These are phyloP conservation scores for Sarcophilus harrisii DNA, from an alignment of 2,797 vertebrate genomes.

Conservation along the genomic window DNA sequence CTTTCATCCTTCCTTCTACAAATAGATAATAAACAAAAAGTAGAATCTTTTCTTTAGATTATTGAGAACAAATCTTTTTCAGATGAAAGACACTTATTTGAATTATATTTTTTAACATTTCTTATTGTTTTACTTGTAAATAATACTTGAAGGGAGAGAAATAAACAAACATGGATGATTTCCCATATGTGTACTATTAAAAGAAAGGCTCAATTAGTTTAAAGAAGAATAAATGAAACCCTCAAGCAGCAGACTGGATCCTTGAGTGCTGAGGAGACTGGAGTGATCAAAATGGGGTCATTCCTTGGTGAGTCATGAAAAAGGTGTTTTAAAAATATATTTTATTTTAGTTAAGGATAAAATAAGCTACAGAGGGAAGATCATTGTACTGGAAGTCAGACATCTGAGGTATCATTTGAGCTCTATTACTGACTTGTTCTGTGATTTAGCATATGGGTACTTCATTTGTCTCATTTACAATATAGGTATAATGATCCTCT, in stretches of 20 bases:
- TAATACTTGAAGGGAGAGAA: not conserved
- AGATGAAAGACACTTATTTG: not conserved
- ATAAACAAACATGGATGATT: not conserved
- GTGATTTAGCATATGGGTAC: not conserved
- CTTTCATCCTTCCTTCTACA: not conserved
- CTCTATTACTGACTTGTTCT: not conserved
- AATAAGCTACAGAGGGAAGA: not conserved
- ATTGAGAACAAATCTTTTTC: not conserved
- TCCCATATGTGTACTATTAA: not conserved
- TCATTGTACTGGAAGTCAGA: not conserved
- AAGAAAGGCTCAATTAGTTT: not conserved
- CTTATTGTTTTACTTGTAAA: not conserved
- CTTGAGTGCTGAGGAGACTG: not conserved
- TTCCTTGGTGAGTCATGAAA: not conserved
- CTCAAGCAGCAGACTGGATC: not conserved
- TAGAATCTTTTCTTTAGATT: not conserved
- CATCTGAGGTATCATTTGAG: not conserved
- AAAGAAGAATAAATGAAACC: not conserved
- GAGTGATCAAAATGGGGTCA: not conserved
- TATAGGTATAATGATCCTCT: not conserved
- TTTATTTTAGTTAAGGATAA: constrained; percentile 22
- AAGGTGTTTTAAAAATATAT: not conserved
- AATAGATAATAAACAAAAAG: not conserved
- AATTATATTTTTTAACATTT: not conserved
- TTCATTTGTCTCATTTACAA: not conserved